Base-by-base conservation (phyloP, 2,797 vertebrate species). In the Artibeus jamaicensis region DNA sequence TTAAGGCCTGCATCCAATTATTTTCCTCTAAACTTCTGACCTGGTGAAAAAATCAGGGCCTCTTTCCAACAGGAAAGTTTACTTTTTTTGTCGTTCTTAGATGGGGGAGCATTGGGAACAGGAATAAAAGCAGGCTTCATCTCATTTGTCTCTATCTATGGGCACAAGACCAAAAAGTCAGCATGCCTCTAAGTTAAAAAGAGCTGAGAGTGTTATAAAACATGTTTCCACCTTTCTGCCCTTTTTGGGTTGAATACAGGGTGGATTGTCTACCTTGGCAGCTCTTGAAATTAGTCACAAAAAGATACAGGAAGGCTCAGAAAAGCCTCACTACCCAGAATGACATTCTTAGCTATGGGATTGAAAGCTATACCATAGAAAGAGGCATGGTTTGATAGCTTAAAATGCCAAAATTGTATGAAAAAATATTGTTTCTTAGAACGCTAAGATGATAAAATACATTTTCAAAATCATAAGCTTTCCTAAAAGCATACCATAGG, bases 21-120 rank as follows among this genome's bases (percentile, higher is more conserved):
- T 67, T 96, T 96, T 93, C 81, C 95, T 97, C 91, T 96, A 95
- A 97, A 86, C 93, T 96, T 90, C 84, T 97, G 95, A 97, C 96
- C 82, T 95, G 59, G 88, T 92, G 44, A 94, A 97, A 83, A 76
- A 96, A 97, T n/a, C 8, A 86, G 83, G 37, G 88, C 42, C 46
- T 79, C 70, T 96, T 96, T 96, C 87, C 93, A 96, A 94, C 42
- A 79, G 9, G 44, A 86, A 70, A 50, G n/a, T 76, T 96, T 97
- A 96, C 39, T 83, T 93, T 95, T 76, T 76, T 92, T 96, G 50
- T 94, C 76, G 42, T 68, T 90, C 85, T 95, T 86, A 92, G 42
- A 2, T 34, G 16, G 21, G 12, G 55, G 12, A 15, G 32, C 39
- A 2, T 10, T 79, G 57, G 68, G 16, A 55, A 92, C 50, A 42